Evolutionary conservation across 2,888 invertebrate genomes (phyloP).

Genomic region (Prenolepis imparis): DNA sequence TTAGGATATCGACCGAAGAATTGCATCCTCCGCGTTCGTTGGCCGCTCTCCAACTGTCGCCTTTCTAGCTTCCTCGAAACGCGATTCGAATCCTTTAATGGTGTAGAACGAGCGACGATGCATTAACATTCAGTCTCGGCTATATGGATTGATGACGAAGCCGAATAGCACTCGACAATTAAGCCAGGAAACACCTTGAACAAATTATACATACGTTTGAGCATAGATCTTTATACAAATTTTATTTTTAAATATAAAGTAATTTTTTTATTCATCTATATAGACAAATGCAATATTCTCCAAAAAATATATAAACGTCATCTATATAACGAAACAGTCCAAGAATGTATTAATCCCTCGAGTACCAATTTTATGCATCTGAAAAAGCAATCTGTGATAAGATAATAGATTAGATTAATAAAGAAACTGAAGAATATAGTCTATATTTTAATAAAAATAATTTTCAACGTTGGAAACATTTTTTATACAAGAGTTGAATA

Average conservation of each 20-base stretch:
- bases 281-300: background rate
- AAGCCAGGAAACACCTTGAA: background rate
- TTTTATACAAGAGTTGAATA: background rate
- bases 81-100: constrained; percentile 36
- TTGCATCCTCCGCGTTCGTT: constrained; percentile 73
- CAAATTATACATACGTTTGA: background rate
- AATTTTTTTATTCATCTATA: background rate
- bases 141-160: background rate
- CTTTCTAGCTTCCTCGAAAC: constrained; percentile 65
- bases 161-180: constrained; percentile 1
- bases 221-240: background rate
- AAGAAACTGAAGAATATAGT: background rate
- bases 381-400: background rate
- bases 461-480: background rate
- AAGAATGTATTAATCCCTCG: background rate
- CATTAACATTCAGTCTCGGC: constrained; percentile 8
- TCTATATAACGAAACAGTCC: background rate
- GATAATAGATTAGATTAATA: background rate
- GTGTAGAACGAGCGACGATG: constrained; percentile 8
- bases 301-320: background rate
- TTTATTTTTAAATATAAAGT: background rate
- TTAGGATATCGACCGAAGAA: constrained; percentile 76
- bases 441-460: background rate
- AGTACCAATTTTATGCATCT: constrained; percentile 20
- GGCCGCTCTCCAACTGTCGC: constrained; percentile 69